phyloP scores from a whole-genome alignment of 2,113 vertebrate genomes.

The Perognathus longimembris region DNA sequence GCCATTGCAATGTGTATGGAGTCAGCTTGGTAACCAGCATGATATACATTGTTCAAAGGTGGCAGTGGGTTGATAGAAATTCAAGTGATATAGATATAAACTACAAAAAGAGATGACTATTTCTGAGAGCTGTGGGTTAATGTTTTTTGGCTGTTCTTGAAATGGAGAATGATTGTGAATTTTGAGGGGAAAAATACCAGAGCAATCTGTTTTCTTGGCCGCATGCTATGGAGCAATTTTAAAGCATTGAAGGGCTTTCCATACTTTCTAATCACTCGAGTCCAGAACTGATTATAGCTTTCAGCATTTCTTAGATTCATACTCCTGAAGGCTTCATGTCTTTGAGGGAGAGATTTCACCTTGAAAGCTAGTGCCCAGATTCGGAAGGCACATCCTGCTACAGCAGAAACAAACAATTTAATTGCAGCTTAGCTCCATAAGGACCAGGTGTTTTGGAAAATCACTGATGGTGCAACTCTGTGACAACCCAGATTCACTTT shows the following conservation, averaged over 20 bases:
- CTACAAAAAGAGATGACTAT: conserved; percentile 55
- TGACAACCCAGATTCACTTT: conserved; percentile 33
- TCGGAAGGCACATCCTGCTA: conserved; percentile 49
- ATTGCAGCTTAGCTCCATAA: conserved; percentile 40
- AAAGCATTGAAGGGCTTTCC: conserved; percentile 56
- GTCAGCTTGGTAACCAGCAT: background rate
- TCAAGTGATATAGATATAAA: conserved; percentile 69
- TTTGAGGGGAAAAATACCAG: conserved; percentile 61
- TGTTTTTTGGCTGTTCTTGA: conserved; percentile 57
- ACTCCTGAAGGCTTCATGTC: background rate
- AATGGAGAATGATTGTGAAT: conserved; percentile 70
- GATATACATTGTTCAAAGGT: conserved; percentile 45
- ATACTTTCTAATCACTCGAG: conserved; percentile 48
- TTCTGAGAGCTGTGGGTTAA: conserved; percentile 66
- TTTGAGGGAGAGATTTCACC: conserved; percentile 66
- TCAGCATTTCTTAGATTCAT: conserved; percentile 19
- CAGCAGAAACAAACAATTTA: conserved; percentile 63
- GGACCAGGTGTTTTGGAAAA: conserved; percentile 58
- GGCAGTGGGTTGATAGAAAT: conserved; percentile 7
- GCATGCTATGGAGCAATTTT: conserved; percentile 50
- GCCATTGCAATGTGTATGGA: background rate
- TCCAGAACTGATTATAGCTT: conserved; percentile 53
- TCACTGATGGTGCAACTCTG: background rate
- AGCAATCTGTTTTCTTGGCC: conserved; percentile 73
- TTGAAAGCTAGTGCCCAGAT: conserved; percentile 50